Conservation (phyloP, 2,797 vertebrate genomes). For the Oreochromis mossambicus region DNA sequence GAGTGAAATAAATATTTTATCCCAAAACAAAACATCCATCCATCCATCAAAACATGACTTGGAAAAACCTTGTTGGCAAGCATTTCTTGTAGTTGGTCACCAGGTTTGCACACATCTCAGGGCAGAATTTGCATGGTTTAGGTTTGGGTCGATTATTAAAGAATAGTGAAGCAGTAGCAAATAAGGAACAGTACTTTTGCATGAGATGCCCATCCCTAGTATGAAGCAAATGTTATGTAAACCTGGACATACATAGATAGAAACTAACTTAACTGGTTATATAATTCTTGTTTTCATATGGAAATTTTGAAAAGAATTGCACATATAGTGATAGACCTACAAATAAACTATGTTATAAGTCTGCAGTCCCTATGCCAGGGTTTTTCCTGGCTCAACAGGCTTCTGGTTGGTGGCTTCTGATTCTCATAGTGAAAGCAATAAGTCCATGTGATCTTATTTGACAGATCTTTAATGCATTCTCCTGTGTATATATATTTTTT, state of each 20-base stretch:
- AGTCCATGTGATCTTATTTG: not conserved
- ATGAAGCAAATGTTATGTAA: not conserved
- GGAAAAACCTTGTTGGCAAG: not conserved
- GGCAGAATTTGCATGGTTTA: not conserved
- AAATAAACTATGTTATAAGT: not conserved
- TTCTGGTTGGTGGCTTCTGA: not conserved
- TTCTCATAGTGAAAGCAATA: not conserved
- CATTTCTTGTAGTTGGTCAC: not conserved
- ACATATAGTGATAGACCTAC: not conserved
- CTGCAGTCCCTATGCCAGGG: not conserved
- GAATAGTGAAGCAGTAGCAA: not conserved
- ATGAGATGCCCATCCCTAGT: not conserved
- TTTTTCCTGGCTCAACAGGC: not conserved
- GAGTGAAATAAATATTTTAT: not conserved
- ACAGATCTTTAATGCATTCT: not conserved
- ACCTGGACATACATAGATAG: not conserved
- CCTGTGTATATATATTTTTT: not conserved
- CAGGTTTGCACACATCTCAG: not conserved
- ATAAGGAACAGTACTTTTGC: not conserved
- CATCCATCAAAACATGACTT: not conserved
- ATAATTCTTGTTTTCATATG: not conserved
- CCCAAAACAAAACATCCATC: not conserved
- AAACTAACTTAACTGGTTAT: not conserved
- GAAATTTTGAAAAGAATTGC: not conserved
- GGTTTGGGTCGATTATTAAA: not conserved